Evolutionary conservation across 2,797 vertebrate genomes (phyloP), one percentile per base, ranked within the genome.

Genomic region (Threskiornis aethiopicus): DNA sequence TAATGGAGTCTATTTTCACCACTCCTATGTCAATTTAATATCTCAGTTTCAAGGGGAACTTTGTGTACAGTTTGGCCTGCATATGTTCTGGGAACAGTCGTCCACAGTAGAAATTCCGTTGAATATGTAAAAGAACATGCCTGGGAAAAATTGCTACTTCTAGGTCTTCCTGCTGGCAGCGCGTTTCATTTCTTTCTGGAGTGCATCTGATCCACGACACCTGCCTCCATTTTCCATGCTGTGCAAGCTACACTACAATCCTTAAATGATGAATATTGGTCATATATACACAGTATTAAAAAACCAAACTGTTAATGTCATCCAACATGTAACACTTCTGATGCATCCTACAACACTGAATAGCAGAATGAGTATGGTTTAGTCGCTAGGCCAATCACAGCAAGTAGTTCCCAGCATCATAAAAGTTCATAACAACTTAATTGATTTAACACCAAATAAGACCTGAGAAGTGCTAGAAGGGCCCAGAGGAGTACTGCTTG

Each of bases 111-210:
- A 86, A 93, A 95, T 87, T 92, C 89, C 91, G 33, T 37, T 95
- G 96, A 97, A 94, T 93, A 92, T 95, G 92, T 77, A 93, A 96
- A 94, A 95, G 93, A 96, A 91, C 82, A 92, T 81, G 89, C 65
- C 89, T 89, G 84, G 58, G 77, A 69, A 91, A 79, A 87, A 84
- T 37, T 17, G 17, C 41, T 92, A 10, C 92, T 96, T 96, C 84
- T 92, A 95, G 95, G 89, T 94, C 93, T 95, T 89, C 72, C 46
- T 96, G 81, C 82, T 94, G 92, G 92, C 92, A 96, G 35, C 2
- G 21, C 13, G 14, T 76, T 95, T 73, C 29, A 24, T 76, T 84
- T 94, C 87, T 94, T 94, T 84, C 81, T 90, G 75, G 64, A 96
- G 70, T 89, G 78, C 64, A 85, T 96, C 88, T 94, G 93, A 94